Percentiles rank a stretch among this genome's conserved stretches.
These are phyloP conservation scores for Dromiciops gliroides DNA, from an alignment of 2,113 vertebrate species.

Conservation along the genomic window DNA sequence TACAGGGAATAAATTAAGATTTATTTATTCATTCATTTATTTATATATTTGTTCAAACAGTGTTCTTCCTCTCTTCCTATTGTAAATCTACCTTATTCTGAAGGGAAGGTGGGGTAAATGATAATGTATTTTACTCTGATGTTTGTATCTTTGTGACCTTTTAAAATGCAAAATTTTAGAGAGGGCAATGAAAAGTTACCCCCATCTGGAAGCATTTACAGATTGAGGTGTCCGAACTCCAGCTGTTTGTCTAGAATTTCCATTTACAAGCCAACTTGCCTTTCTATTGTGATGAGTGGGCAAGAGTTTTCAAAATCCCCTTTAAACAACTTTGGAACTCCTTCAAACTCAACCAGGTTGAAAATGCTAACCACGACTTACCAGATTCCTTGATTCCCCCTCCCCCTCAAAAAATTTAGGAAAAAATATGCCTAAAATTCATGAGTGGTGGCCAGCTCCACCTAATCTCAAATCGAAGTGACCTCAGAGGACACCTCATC, in stretches of 20 bases:
- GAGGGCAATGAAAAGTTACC: constrained; percentile 74
- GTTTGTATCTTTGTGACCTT: constrained; percentile 72
- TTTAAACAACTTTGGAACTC: constrained; percentile 53
- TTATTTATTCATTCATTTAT: constrained; percentile 45
- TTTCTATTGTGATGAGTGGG: constrained; percentile 71
- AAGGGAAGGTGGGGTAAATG: constrained; percentile 44
- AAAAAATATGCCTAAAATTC: not conserved
- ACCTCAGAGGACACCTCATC: not conserved
- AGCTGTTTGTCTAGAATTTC: constrained; percentile 80
- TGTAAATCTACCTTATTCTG: constrained; percentile 35
- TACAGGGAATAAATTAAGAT: constrained; percentile 72
- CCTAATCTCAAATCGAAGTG: not conserved
- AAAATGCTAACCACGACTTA: constrained; percentile 26
- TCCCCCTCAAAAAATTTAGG: not conserved
- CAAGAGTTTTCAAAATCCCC: constrained; percentile 68
- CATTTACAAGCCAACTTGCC: constrained; percentile 74
- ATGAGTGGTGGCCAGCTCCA: not conserved
- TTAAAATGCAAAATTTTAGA: constrained; percentile 74
- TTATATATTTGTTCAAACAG: constrained; percentile 2
- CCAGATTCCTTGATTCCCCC: not conserved
- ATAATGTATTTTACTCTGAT: constrained; percentile 45
- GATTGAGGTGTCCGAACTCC: constrained; percentile 77
- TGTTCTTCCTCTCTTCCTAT: constrained; percentile 31
- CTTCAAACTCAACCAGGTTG: constrained; percentile 40
- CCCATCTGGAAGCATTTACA: constrained; percentile 85